These are phyloP conservation scores for Ferdinandea cuprea DNA, from an alignment of 2,888 invertebrate species.

Conservation along the genomic window DNA sequence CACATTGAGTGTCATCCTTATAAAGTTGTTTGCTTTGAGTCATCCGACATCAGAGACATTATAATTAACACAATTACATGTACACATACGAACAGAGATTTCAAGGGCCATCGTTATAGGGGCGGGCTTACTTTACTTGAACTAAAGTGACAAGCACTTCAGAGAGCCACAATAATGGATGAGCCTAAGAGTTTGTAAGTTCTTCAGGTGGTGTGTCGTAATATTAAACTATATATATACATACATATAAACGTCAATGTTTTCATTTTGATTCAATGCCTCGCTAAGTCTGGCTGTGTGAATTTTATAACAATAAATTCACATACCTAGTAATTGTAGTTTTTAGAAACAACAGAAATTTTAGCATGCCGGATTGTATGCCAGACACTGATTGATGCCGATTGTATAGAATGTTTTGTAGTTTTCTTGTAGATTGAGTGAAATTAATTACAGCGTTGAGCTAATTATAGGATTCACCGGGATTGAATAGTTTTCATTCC, in stretches of 20 bases:
- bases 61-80: conserved; percentile 6
- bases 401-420: conserved; percentile 12
- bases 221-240: neutral
- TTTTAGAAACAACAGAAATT: conserved; percentile 11
- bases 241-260: neutral
- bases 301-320: conserved; percentile 1
- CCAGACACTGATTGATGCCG: conserved; percentile 52
- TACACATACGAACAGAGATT: conserved; percentile 9
- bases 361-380: neutral
- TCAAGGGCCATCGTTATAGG: conserved; percentile 9
- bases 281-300: conserved; percentile 21
- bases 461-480: conserved; percentile 60
- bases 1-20: conserved; percentile 10
- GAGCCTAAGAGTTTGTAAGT: neutral
- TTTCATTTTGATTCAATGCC: neutral
- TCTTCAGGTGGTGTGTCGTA: neutral
- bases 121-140: neutral
- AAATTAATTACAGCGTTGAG: conserved; percentile 51
- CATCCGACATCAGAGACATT: conserved; percentile 4
- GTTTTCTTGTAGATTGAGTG: conserved; percentile 30
- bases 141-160: conserved; percentile 17
- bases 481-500: conserved; percentile 6
- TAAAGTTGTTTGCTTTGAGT: conserved; percentile 1
- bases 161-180: conserved; percentile 3
- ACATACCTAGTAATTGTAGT: conserved; percentile 30